Conservation (phyloP, 1,140 invertebrate genomes). For the Drosophila sp. region DNA sequence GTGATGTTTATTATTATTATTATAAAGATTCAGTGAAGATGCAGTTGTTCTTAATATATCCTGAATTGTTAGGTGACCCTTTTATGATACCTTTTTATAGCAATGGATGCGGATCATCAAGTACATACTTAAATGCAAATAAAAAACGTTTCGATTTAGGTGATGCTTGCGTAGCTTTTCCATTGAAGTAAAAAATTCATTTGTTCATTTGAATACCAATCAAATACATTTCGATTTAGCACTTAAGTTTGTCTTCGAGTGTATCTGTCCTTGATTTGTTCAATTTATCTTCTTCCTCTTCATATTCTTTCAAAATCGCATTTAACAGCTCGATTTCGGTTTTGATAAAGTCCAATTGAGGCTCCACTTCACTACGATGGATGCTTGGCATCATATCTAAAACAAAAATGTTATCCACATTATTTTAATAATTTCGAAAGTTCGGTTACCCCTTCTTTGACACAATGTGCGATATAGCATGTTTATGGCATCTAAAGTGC, state of each 20-base stretch:
- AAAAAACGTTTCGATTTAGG: no score
- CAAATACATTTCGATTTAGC: slow-evolving; percentile 14
- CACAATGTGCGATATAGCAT: slow-evolving; percentile 61
- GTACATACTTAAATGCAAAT: no score
- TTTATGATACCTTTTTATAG: no score
- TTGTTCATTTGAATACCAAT: background rate
- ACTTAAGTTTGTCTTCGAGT: slow-evolving; percentile 12
- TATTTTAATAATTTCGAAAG: background rate
- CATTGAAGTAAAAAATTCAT: background rate
- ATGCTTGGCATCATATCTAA: slow-evolving; percentile 13
- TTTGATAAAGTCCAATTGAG: slow-evolving; percentile 69
- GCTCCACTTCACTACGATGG: slow-evolving; percentile 36
- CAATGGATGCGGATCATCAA: no score
- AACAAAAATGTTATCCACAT: background rate
- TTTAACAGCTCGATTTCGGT: slow-evolving; percentile 66
- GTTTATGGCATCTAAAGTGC: slow-evolving; percentile 57
- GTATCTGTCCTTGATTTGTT: background rate
- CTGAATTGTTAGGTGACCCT: no score
- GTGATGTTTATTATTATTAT: no score
- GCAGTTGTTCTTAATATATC: no score
- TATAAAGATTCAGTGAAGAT: no score
- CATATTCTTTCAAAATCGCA: slow-evolving; percentile 51
- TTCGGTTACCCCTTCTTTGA: slow-evolving; percentile 46
- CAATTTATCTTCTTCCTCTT: background rate
- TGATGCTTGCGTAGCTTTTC: no score